phyloP scores from a whole-genome alignment of 2,113 vertebrate genomes.

The Pardalotus punctatus region DNA sequence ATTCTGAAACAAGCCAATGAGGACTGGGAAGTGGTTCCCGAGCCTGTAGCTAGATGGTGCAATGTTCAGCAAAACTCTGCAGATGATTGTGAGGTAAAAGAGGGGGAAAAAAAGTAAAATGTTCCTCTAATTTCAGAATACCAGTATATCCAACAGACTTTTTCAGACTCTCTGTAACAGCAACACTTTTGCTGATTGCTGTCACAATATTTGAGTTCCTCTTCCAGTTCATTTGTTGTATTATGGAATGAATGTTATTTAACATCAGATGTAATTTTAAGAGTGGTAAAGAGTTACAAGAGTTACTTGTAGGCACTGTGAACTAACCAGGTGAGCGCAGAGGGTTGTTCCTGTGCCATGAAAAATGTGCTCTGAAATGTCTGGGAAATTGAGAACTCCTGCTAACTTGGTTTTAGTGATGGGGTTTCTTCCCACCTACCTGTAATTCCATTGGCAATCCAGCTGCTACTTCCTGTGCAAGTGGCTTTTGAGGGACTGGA shows the following conservation, averaged over 20 bases:
- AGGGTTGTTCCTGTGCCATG: background rate
- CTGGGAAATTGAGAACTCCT: background rate
- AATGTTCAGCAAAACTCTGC: slow-evolving; percentile 85
- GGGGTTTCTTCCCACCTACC: no score
- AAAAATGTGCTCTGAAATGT: background rate
- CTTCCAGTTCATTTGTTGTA: background rate
- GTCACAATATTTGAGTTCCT: background rate
- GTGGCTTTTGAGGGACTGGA: background rate
- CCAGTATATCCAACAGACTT: fast-evolving
- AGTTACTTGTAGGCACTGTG: background rate
- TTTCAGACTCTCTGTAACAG: background rate
- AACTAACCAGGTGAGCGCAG: background rate
- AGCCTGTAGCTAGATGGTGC: slow-evolving; percentile 95
- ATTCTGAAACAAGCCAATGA: slow-evolving; percentile 79
- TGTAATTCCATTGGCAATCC: background rate
- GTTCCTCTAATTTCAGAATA: background rate
- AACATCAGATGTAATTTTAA: background rate
- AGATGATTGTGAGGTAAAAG: slow-evolving; percentile 83
- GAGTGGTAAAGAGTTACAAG: fast-evolving
- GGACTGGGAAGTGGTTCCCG: slow-evolving; percentile 92
- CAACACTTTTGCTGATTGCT: fast-evolving
- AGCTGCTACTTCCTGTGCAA: background rate
- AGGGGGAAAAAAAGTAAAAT: no score
- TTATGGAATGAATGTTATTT: background rate
- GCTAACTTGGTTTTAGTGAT: background rate